Evolutionary conservation across 2,797 vertebrate genomes (phyloP).

Genomic region (Semotilus atromaculatus): DNA sequence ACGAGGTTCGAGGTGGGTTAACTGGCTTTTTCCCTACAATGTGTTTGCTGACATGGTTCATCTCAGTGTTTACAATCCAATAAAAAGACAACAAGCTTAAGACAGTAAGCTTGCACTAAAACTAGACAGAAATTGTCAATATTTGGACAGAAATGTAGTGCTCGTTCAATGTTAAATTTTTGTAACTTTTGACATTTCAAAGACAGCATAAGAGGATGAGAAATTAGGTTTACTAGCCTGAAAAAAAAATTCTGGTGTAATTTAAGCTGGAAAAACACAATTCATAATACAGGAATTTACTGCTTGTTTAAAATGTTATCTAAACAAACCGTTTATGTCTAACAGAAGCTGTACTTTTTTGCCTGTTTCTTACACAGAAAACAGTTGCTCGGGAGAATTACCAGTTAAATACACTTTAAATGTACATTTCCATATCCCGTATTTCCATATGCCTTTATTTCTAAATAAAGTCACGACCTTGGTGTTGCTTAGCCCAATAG

Average conservation of each 20-base stretch:
- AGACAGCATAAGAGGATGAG: neutral
- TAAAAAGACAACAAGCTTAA: constrained; percentile 40
- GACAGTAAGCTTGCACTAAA: constrained; percentile 11
- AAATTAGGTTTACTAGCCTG: neutral
- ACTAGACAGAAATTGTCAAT: constrained; percentile 38
- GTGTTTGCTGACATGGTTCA: constrained; percentile 32
- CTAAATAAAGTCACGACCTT: neutral
- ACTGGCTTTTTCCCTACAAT: neutral
- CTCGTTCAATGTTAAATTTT: neutral
- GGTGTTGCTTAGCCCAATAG: neutral
- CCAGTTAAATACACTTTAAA: neutral
- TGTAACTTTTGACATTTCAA: neutral
- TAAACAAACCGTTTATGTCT: neutral
- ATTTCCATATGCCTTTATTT: neutral
- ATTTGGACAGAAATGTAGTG: constrained; percentile 37
- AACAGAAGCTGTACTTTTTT: neutral
- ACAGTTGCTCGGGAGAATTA: neutral
- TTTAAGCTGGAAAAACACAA: neutral
- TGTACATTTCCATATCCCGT: neutral
- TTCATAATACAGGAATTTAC: neutral
- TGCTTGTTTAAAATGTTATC: neutral
- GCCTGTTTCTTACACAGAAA: neutral
- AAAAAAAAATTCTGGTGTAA: neutral
- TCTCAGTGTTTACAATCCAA: constrained; percentile 40
- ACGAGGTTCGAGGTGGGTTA: constrained; percentile 39